A percentile compares a stretch with the other conserved stretches of the same genome.
Evolutionary conservation across 1,140 invertebrate species (phyloP).

Genomic region (Drosophila murphyi): DNA sequence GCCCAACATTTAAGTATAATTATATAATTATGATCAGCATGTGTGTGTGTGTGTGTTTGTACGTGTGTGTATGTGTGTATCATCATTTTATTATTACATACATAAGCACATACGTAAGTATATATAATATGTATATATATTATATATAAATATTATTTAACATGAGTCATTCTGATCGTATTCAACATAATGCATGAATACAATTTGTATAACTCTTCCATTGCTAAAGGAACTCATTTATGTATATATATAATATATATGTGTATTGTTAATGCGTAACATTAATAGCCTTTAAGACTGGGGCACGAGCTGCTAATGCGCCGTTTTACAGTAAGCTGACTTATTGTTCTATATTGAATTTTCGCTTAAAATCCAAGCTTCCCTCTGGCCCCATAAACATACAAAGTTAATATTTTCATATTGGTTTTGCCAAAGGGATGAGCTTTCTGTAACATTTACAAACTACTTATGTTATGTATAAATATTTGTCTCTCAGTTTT

Average conservation of each 20-base stretch:
- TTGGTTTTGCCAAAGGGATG: neutral
- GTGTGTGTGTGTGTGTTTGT: constrained; percentile 32
- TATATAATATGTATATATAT: constrained; percentile 10
- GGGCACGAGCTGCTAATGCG: constrained; percentile 40
- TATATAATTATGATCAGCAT: constrained; percentile 34
- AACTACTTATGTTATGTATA: constrained; percentile 60
- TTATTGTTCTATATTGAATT: constrained; percentile 56
- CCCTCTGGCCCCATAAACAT: neutral
- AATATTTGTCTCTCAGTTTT: constrained; percentile 50
- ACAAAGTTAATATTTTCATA: neutral
- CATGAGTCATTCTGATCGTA: constrained; percentile 10
- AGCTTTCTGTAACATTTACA: constrained; percentile 39
- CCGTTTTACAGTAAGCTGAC: constrained; percentile 62
- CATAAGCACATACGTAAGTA: constrained; percentile 50
- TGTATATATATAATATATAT: constrained; percentile 51
- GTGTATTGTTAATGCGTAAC: constrained; percentile 78
- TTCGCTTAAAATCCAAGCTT: constrained; percentile 44
- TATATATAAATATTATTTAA: constrained; percentile 33
- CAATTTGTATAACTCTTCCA: constrained; percentile 63
- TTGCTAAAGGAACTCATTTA: constrained; percentile 65
- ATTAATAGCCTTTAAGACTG: constrained; percentile 77
- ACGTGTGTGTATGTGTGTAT: constrained; percentile 30
- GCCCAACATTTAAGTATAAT: constrained; percentile 76
- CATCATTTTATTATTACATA: constrained; percentile 29
- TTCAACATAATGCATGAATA: constrained; percentile 47